Conservation (phyloP, 92 coral and sea anemone genomes). For the Epizoanthus fatuus region DNA sequence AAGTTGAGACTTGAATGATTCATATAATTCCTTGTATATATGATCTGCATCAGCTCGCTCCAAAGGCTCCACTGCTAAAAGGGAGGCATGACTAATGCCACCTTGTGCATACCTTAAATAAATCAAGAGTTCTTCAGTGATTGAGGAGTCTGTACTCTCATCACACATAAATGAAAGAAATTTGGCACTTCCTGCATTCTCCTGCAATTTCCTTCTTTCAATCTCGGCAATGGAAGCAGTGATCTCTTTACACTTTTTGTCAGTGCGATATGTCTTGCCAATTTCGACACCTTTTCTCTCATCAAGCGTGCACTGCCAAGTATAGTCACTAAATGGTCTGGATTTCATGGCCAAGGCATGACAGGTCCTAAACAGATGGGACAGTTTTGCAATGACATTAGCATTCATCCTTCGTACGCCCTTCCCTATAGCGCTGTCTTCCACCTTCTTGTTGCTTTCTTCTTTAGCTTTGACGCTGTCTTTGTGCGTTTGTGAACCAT, state of each 20-base stretch:
- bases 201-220: conserved; percentile 1
- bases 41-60: conserved; percentile 26
- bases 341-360: neutral
- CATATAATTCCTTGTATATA: neutral
- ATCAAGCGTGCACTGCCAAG: neutral
- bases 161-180: neutral
- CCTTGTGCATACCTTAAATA: neutral
- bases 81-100: neutral
- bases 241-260: neutral
- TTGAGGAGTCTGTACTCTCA: neutral
- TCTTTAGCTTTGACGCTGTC: too few species aligned
- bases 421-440: too few species aligned
- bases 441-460: too few species aligned
- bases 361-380: neutral
- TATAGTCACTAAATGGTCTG: neutral
- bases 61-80: neutral
- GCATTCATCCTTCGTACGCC: too few species aligned
- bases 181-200: neutral
- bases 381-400: neutral
- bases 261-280: neutral
- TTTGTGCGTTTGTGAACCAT: too few species aligned
- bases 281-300: neutral
- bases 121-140: neutral
- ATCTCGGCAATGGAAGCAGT: neutral
- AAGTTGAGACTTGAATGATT: conserved; percentile 2